Evolutionary conservation across 2,113 vertebrate genomes (phyloP), one percentile per base, ranked within the genome.

Genomic region (zebrafish (Danio rerio)): DNA sequence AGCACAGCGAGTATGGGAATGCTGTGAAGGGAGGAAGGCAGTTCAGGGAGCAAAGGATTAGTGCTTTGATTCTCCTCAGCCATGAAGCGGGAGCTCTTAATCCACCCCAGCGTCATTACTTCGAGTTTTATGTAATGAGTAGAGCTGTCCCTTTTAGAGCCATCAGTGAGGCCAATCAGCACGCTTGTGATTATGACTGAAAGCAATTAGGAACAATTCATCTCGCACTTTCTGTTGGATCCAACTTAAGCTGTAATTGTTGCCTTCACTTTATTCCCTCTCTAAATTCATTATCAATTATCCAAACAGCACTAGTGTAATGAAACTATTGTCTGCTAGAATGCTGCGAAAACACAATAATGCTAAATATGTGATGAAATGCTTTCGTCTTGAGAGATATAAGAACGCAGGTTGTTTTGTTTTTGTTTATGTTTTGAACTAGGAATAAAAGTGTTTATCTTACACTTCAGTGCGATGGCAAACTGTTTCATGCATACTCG

Each of bases 31-130:
- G 58, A 72, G 68, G 42, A 13, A 8, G 16, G 52, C 31, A 45
- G 61, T 65, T 82, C 59, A 83, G 52, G 7, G 65, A 83, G 58
- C 50, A 71, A 79, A 62, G 70, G 81, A 86, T 86, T 86, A 83
- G 85, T 78, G 72, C 81, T 86, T 65, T 81, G 78, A 81, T 80
- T 83, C 70, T 61, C 71, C 65, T 65, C 71, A 77, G 52, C 78
- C 65, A 71, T 12, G 6, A 86, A 80, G 66, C 58, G 71, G 18
- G 58, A 79, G 42, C 81, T 53, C 52, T 85, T 81, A 62, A 83
- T 86, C 80, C 70, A 83, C 43, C 75, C 65, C 72, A 47, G 76
- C 52, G 56, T 83, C 78, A 86, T 86, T 82, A 83, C 58, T 71
- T 31, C 11, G 47, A 40, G 55, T 73, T 77, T 63, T 45, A 59